Conservation (phyloP, 2,888 invertebrate species). For the Drosophila phalerata region DNA sequence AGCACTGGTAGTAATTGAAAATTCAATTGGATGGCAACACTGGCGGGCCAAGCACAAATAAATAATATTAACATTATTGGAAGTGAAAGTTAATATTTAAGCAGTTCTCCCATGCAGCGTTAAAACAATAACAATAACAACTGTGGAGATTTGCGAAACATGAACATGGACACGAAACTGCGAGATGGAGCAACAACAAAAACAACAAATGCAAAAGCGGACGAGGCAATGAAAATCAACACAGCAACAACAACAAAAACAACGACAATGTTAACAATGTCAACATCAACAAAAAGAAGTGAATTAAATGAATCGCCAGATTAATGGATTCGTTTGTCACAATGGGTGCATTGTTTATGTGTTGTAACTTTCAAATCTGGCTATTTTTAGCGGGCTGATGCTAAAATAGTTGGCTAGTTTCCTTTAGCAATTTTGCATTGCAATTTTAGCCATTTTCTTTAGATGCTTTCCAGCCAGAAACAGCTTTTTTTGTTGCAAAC, state of each 20-base stretch:
- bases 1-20: not conserved
- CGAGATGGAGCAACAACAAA: conserved; percentile 23
- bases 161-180: conserved; percentile 39
- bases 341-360: conserved; percentile 99
- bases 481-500: too few relatives aligned
- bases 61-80: conserved; percentile 55
- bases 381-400: too few relatives aligned
- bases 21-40: conserved; percentile 39
- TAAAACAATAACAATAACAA: conserved; percentile 33
- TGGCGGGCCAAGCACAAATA: conserved; percentile 47
- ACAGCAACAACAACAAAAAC: not conserved
- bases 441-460: too few relatives aligned
- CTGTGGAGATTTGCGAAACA: conserved; percentile 25
- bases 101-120: conserved; percentile 44
- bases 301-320: conserved; percentile 30
- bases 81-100: conserved; percentile 57
- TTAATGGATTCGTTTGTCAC: conserved; percentile 91
- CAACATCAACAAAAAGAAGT: conserved; percentile 4
- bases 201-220: conserved; percentile 4
- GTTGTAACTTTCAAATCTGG: conserved; percentile 93
- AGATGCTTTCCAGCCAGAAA: too few relatives aligned
- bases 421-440: too few relatives aligned
- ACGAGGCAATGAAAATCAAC: conserved; percentile 15
- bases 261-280: too few relatives aligned
- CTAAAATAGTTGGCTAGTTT: too few relatives aligned